phyloP scores from a whole-genome alignment of 2,797 vertebrate genomes.

The Hylomyscus alleni region DNA sequence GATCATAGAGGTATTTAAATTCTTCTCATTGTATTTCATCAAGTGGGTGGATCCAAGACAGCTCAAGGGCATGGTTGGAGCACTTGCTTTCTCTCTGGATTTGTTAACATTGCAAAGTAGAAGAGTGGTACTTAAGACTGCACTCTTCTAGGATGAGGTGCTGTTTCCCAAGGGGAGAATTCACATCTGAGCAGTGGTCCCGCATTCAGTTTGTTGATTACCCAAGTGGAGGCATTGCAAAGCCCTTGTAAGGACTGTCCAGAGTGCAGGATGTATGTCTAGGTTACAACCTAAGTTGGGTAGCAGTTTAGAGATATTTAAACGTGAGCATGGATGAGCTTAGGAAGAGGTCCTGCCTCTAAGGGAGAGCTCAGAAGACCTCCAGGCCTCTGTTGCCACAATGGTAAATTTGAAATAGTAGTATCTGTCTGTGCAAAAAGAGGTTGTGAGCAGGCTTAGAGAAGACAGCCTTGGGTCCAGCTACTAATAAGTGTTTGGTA shows the following conservation, averaged over 20 bases:
- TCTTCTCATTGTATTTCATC: not conserved
- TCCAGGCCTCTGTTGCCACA: not conserved
- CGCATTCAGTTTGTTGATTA: slow-evolving; percentile 22
- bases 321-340: not conserved
- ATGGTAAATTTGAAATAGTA: not conserved
- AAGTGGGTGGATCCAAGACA: not conserved
- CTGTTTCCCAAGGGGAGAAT: not conserved
- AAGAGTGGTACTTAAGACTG: not conserved
- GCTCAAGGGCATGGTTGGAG: not conserved
- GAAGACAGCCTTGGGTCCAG: not conserved
- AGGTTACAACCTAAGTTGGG: not conserved
- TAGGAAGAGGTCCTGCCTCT: slow-evolving; percentile 21
- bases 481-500: not conserved
- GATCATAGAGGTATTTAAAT: slow-evolving; percentile 26
- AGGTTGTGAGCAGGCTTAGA: not conserved
- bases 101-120: not conserved
- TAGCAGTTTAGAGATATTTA: slow-evolving; percentile 34
- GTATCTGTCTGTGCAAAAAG: not conserved
- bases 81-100: not conserved
- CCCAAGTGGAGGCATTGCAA: not conserved
- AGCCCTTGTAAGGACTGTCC: slow-evolving; percentile 45
- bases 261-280: slow-evolving; percentile 11
- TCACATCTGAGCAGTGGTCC: not conserved
- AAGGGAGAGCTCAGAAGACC: not conserved
- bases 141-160: slow-evolving; percentile 1